phyloP scores from a whole-genome alignment of 2,888 invertebrate species.

The Agriopis leucophaearia region DNA sequence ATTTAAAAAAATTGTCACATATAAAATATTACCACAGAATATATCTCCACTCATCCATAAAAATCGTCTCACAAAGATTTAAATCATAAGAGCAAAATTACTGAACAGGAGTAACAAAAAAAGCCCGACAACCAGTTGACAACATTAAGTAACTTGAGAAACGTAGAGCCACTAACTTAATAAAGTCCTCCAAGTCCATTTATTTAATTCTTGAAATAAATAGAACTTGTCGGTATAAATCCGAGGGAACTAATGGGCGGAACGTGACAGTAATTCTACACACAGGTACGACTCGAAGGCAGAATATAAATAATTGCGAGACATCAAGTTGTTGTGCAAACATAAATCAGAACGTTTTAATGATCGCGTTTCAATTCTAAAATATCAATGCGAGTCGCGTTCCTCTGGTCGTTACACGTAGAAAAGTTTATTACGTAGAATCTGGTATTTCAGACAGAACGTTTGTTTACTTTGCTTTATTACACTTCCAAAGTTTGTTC shows the following conservation, averaged over 20 bases:
- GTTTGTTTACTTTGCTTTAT: conserved; percentile 25
- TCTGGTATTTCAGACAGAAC: conserved; percentile 19
- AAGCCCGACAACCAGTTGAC: not conserved
- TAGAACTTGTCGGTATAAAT: conserved; percentile 25
- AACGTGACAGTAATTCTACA: conserved; percentile 31
- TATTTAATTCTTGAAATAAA: conserved; percentile 24
- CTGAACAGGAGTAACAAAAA: not conserved
- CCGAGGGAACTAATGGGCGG: conserved; percentile 22
- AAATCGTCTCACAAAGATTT: not conserved
- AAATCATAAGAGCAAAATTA: not conserved
- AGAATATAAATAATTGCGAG: conserved; percentile 30
- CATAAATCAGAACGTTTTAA: conserved; percentile 34
- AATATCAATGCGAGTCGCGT: conserved; percentile 37
- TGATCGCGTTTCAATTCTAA: conserved; percentile 34
- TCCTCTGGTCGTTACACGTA: conserved; percentile 36
- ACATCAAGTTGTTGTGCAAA: conserved; percentile 34
- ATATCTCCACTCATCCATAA: no score
- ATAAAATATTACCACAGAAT: not conserved
- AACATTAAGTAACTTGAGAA: conserved; percentile 10
- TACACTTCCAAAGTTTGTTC: conserved; percentile 17
- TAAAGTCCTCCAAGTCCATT: conserved; percentile 13
- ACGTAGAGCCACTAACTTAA: conserved; percentile 17
- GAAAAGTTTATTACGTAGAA: conserved; percentile 33
- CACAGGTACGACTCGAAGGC: conserved; percentile 11
- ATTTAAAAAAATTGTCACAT: no score